A percentile compares a stretch with the other conserved stretches of the same genome.
phyloP scores from a whole-genome alignment of 1,140 invertebrate genomes.

The Cydia fagiglandana region DNA sequence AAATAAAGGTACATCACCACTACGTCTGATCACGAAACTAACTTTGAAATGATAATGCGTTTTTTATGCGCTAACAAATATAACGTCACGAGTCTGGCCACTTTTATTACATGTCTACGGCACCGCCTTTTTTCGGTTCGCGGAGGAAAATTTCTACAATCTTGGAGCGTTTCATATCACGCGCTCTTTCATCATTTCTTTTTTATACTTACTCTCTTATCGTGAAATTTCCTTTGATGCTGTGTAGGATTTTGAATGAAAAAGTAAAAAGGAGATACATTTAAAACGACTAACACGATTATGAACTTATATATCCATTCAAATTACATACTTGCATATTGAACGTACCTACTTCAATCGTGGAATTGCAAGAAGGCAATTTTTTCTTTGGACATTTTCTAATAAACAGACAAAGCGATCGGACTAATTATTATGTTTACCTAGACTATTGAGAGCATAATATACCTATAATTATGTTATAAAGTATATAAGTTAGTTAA shows the following conservation, averaged over 20 bases:
- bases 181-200: slow-evolving; percentile 54
- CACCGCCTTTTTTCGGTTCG: slow-evolving; percentile 43
- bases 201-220: slow-evolving; percentile 47
- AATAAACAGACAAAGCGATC: no score
- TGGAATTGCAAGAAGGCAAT: no score
- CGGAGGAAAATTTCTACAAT: slow-evolving; percentile 47
- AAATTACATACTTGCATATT: not conserved
- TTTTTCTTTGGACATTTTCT: no score
- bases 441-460: no score
- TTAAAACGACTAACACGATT: not conserved
- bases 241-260: slow-evolving; percentile 38
- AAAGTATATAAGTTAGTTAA: no score
- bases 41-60: no score
- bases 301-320: not conserved
- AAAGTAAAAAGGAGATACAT: not conserved
- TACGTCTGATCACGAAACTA: no score
- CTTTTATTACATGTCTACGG: slow-evolving; percentile 34
- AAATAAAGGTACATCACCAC: no score
- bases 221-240: slow-evolving; percentile 47
- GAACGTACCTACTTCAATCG: no score
- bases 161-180: slow-evolving; percentile 54
- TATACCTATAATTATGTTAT: no score
- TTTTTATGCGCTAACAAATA: no score
- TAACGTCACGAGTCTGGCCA: not conserved
- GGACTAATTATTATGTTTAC: no score